Conservation (phyloP, 2,113 vertebrate species). For the Halichoerus grypus region DNA sequence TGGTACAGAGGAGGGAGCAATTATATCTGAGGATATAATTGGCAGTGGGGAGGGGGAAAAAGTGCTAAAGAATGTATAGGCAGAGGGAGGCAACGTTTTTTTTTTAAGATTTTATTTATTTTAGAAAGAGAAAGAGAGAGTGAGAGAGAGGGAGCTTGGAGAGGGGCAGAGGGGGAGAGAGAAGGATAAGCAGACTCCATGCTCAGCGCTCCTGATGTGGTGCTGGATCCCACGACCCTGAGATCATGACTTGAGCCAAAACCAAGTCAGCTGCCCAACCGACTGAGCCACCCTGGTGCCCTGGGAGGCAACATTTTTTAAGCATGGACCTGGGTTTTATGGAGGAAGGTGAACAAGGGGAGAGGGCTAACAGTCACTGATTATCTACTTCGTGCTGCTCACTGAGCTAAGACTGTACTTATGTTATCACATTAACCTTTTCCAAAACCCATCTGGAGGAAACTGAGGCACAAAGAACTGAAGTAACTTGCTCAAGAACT, state of each 20-base stretch:
- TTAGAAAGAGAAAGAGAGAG: not conserved
- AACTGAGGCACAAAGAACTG: conserved; percentile 30
- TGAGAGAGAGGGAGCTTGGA: not conserved
- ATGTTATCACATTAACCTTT: not conserved
- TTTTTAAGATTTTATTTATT: not conserved
- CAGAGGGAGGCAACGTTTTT: not conserved
- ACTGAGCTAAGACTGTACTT: not conserved
- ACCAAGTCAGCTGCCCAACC: not conserved
- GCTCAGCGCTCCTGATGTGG: not conserved
- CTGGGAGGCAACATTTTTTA: not conserved
- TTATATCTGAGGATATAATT: not conserved
- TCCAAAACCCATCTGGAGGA: not conserved
- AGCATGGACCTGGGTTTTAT: not conserved
- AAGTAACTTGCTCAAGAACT: not conserved
- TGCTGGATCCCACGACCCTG: not conserved
- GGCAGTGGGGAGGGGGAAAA: not conserved
- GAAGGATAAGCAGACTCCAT: not conserved
- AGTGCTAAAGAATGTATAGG: not conserved
- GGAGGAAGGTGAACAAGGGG: not conserved
- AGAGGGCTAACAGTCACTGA: not conserved
- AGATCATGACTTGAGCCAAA: not conserved
- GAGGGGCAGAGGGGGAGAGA: not conserved
- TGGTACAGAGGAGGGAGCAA: not conserved
- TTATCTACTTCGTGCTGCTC: not conserved
- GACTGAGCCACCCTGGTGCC: not conserved